Evolutionary conservation across 2,113 vertebrate genomes (phyloP).

Genomic region (Neodon shergylaensis): DNA sequence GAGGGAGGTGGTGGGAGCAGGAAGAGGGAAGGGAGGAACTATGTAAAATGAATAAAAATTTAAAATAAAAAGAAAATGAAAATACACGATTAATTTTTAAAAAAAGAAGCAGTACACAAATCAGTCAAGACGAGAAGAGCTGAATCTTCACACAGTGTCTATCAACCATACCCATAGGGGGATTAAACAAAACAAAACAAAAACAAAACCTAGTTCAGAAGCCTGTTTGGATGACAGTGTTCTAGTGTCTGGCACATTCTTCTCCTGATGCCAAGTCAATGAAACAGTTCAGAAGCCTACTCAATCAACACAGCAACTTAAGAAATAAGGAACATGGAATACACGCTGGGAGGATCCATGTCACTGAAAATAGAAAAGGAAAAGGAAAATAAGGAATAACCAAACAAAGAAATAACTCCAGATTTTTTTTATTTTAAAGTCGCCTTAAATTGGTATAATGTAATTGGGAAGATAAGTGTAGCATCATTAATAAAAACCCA

Average conservation of each 20-base stretch:
- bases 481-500: too few species aligned
- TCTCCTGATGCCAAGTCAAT: not conserved
- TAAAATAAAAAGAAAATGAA: too few species aligned
- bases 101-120: not conserved
- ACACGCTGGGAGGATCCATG: not conserved
- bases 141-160: not conserved
- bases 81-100: too few species aligned
- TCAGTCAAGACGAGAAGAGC: not conserved
- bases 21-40: too few species aligned
- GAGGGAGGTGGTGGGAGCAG: too few species aligned
- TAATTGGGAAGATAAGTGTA: not conserved
- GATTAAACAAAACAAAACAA: not conserved
- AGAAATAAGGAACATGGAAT: not conserved
- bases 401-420: not conserved
- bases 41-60: too few species aligned
- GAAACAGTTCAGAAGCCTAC: not conserved
- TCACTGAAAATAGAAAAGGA: not conserved
- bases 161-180: not conserved
- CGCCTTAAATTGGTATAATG: not conserved
- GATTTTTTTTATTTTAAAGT: too few species aligned
- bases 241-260: not conserved
- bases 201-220: not conserved
- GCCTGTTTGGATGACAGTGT: too few species aligned
- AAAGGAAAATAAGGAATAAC: not conserved
- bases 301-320: not conserved